Base-by-base conservation (phyloP, 2,797 vertebrate genomes). In the Pangasius mekongensis region DNA sequence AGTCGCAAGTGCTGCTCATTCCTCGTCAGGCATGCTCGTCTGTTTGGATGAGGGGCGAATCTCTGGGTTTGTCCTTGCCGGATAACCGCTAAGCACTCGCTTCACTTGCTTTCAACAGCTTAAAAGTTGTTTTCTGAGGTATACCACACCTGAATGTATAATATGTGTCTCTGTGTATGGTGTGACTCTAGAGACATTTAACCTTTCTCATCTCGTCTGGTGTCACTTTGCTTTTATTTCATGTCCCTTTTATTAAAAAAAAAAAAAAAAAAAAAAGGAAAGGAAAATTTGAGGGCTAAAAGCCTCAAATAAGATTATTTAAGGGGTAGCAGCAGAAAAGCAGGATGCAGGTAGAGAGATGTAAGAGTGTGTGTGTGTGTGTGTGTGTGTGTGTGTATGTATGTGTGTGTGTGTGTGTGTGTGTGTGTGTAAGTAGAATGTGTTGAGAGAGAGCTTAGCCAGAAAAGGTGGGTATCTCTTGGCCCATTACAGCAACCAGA, bases 141-240 rank as follows among this genome's bases (percentile, higher is more conserved):
- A 69, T 58, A 86, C 77, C 27, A 14, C 62, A 76, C 54, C 71
- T 91, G 91, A 91, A 91, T 90, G 89, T 91, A 91, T 90, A 89
- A 83, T 82, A 82, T 52, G 36, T 8, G 49, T 84, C 85, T 78
- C 52, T 80, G 85, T 82, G 84, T n/a, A 33, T 88, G 84, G 77
- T 88, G 78, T 83, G 73, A 86, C 89, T 86, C 86, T n/a, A 64
- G 16, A n/a, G 84, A 86, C 81, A 58, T 71, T 43, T 84, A 52
- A 77, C 18, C 33, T 64, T 86, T 85, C 36, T 60, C n/a, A 66
- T 86, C 84, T 74, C 56, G 60, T 85, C 84, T 83, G n/a, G 39
- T 83, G 85, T 86, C 24, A 22, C 47, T 71, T 73, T 47, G 27
- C 84, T 89, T 86, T 89, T 69, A 58, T 66, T 73, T 84, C 60